phyloP scores from a whole-genome alignment of 2,888 invertebrate genomes.

The Cataglyphis altisquamis region DNA sequence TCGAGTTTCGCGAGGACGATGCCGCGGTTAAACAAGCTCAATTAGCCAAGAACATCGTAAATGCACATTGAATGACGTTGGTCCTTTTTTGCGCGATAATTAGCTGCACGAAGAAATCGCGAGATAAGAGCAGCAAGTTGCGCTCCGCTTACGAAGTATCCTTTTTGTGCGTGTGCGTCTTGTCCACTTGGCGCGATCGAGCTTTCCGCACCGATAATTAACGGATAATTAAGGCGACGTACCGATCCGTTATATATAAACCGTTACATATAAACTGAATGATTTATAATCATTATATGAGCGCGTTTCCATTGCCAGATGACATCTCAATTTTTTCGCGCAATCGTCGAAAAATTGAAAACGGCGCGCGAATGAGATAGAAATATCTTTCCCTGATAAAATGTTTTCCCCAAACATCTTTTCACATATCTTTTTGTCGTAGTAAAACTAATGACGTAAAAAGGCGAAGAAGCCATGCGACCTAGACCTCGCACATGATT shows the following conservation, averaged over 20 bases:
- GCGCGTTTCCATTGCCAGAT: constrained; percentile 43
- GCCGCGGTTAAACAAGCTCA: constrained; percentile 53
- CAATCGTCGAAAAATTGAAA: constrained; percentile 12
- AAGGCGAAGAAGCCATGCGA: neutral
- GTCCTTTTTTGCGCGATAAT: constrained; percentile 42
- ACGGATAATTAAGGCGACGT: constrained; percentile 42
- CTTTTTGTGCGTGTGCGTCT: neutral
- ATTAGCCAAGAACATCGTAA: constrained; percentile 48
- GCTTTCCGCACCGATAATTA: constrained; percentile 36
- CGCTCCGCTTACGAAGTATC: neutral
- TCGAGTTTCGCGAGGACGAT: constrained; percentile 38
- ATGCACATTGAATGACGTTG: constrained; percentile 53
- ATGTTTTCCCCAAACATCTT: neutral
- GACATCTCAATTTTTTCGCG: constrained; percentile 58
- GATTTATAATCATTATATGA: neutral
- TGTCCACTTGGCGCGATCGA: neutral
- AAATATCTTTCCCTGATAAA: constrained; percentile 28
- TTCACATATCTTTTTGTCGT: neutral
- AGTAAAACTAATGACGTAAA: neutral
- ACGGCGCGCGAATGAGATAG: constrained; percentile 29
- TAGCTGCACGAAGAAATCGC: constrained; percentile 41
- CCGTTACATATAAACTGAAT: neutral
- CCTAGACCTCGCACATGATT: neutral
- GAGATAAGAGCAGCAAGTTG: constrained; percentile 38
- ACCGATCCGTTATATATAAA: neutral